Evolutionary conservation across 2,888 invertebrate species (phyloP), one percentile per base, ranked within the genome.

Genomic region (Patella caerulea): DNA sequence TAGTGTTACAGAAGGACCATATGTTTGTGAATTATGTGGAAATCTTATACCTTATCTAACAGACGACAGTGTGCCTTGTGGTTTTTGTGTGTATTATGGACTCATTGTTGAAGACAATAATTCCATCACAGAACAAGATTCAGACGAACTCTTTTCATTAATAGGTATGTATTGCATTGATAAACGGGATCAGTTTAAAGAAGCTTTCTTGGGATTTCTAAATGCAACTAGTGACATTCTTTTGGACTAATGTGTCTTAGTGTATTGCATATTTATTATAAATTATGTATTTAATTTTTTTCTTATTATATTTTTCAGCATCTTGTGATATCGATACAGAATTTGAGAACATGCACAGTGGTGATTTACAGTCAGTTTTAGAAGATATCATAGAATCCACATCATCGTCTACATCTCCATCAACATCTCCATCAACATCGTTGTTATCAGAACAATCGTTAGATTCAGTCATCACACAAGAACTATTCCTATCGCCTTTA

Each of bases 21-120:
- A 24, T 65, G 65, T 65, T 65, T 65, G 65, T 65, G 65, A 65
- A 65, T 15, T 65, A 15, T 65, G 65, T 65, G 65, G 65, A 24
- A 65, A 65, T 65, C 19, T 65, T 24, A 65, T 65, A 24, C 65
- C 65, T 11, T 65, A 65, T 24, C 19, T 3, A 24, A 19, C 65
- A 65, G 65, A 19, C 65, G 19, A 24, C 19, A 24, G 19, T 65
- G 19, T 24, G 14, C 19, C 65, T 24, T 65, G 65, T 65, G 65
- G 65, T 11, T 65, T 65, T 14, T 65, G 65, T 19, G 65, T 65
- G 12, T 65, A 65, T 24, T 65, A 65, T 24, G 65, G 65, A 17
- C 24, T 65, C 19, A 19, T 19, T 24, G 65, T 19, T 24, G 65
- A 65, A 19, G 65, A 65, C 4, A 45, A 45, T 45, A 65, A 24